Conservation (phyloP, 2,113 vertebrate species). For the Cyphomyrus discorhynchus region DNA sequence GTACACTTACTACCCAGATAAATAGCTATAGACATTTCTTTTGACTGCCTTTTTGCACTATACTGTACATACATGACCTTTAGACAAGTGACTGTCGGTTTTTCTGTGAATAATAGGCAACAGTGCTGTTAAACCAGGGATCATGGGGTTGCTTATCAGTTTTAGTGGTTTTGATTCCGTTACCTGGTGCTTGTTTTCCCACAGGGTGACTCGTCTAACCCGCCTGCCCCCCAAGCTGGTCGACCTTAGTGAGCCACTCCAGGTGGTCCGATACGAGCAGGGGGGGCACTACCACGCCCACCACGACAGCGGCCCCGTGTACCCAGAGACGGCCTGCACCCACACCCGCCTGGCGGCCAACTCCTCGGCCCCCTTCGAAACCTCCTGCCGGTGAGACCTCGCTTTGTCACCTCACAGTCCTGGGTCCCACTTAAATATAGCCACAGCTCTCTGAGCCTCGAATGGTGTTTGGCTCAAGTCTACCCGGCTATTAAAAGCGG, state of each 20-base stretch:
- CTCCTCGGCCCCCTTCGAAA: conserved; percentile 73
- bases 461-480: not conserved
- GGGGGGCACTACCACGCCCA: conserved; percentile 89
- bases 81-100: not conserved
- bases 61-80: not conserved
- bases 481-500: not conserved
- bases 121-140: not conserved
- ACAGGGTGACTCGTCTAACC: conserved; percentile 82
- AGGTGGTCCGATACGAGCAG: conserved; percentile 82
- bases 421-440: not conserved
- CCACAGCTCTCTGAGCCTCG: not conserved
- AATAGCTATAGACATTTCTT: not conserved
- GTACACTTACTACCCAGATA: not conserved
- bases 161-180: not conserved
- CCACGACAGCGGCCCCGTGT: conserved; percentile 82
- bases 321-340: conserved; percentile 75
- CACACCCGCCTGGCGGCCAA: conserved; percentile 86
- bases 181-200: not conserved
- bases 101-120: not conserved
- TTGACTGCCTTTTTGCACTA: not conserved
- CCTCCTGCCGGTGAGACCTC: conserved; percentile 77
- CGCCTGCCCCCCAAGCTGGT: conserved; percentile 77
- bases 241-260: conserved; percentile 87
- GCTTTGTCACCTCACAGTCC: not conserved
- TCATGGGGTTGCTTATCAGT: not conserved